Evolutionary conservation across 2,113 vertebrate species (phyloP).

Genomic region (Dendrocopos noguchii): DNA sequence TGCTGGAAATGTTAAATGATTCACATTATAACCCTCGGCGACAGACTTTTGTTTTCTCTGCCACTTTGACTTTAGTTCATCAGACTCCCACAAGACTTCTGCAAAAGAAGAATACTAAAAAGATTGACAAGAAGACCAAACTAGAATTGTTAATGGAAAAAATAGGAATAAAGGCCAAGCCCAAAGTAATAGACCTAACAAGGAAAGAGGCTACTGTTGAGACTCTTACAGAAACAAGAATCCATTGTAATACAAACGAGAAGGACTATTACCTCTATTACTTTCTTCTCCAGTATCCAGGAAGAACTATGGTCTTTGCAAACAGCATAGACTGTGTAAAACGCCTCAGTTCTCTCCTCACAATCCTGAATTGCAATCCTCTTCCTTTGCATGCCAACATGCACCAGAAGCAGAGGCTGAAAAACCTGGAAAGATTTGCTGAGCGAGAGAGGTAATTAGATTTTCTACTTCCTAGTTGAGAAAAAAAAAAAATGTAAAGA

Average conservation of each 20-base stretch:
- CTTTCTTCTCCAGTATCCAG: constrained; percentile 91
- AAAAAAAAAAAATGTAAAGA: background rate
- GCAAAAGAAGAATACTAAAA: constrained; percentile 87
- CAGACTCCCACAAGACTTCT: constrained; percentile 84
- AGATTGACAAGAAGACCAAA: constrained; percentile 84
- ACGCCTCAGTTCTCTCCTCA: constrained; percentile 88
- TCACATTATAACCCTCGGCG: constrained; percentile 87
- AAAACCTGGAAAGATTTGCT: constrained; percentile 95
- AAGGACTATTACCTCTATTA: constrained; percentile 97
- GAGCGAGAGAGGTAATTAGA: constrained; percentile 85
- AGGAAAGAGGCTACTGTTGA: constrained; percentile 93
- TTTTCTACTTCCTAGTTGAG: background rate
- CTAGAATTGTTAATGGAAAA: constrained; percentile 90
- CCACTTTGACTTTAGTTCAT: constrained; percentile 91
- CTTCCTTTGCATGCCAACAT: constrained; percentile 95
- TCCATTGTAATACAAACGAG: constrained; percentile 90
- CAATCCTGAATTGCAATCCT: constrained; percentile 86
- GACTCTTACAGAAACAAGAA: constrained; percentile 90
- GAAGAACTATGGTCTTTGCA: constrained; percentile 95
- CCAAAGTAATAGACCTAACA: constrained; percentile 95
- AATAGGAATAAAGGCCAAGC: constrained; percentile 90
- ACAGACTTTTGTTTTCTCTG: constrained; percentile 96
- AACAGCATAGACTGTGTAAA: constrained; percentile 98
- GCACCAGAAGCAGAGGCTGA: constrained; percentile 97
- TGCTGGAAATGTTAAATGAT: constrained; percentile 91